These are phyloP conservation scores for Sitophilus oryzae DNA, from an alignment of 1,140 invertebrate species.

Conservation along the genomic window DNA sequence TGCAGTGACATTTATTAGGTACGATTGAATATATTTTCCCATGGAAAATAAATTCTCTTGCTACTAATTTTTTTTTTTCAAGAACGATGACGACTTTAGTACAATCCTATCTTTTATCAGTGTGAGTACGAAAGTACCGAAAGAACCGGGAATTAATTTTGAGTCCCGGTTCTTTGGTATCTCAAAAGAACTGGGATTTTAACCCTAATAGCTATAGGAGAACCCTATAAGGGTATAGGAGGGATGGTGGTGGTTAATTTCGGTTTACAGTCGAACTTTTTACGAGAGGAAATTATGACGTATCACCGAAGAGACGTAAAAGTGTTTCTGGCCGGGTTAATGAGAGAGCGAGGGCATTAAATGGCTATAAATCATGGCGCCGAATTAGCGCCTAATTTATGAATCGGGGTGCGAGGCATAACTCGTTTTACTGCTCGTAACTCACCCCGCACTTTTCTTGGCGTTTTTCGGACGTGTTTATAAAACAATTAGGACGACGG, in stretches of 20 bases:
- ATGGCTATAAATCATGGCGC: conserved; percentile 32
- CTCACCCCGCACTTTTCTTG: conserved; percentile 25
- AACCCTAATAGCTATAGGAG: too few species aligned
- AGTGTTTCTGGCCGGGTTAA: conserved; percentile 26
- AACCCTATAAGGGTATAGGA: conserved; percentile 17
- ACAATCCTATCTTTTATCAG: too few species aligned
- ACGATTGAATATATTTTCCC: too few species aligned
- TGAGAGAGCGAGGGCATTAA: conserved; percentile 29
- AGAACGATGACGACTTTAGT: too few species aligned
- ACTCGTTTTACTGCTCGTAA: conserved; percentile 26
- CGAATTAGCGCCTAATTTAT: conserved; percentile 29
- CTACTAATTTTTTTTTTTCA: too few species aligned
- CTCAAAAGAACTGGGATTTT: too few species aligned
- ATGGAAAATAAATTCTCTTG: too few species aligned
- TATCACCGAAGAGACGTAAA: conserved; percentile 29
- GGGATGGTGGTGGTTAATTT: conserved; percentile 8
- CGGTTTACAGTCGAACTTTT: conserved; percentile 20
- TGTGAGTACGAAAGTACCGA: too few species aligned
- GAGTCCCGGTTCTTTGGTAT: too few species aligned
- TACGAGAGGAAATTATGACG: conserved; percentile 30
- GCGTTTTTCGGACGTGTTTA: conserved; percentile 20
- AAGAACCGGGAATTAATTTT: too few species aligned
- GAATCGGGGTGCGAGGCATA: conserved; percentile 25
- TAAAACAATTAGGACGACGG: conserved; percentile 24
- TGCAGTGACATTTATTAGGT: too few species aligned